Base-by-base conservation (phyloP, 2,888 invertebrate genomes). In the Pseudoips prasinana region DNA sequence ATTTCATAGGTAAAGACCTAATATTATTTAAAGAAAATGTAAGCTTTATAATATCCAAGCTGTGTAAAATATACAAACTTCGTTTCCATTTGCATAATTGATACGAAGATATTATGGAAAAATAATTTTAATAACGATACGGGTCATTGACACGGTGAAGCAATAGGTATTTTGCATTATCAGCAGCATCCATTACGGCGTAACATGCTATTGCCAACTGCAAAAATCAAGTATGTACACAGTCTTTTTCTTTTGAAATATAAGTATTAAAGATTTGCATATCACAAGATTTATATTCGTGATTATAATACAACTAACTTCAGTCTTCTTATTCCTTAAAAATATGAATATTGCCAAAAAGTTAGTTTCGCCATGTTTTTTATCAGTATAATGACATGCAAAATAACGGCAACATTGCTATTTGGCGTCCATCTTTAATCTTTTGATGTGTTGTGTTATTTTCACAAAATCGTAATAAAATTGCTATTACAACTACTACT, bases 351-450 rank as follows among this genome's bases (percentile, higher is more conserved):
- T 14, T 14, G 2, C 14, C 14, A 3, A 3, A 14, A 14, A 14
- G n/a, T 20, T 14, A 17, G 30, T 20, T 39, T 49, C 43, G 37
- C 29, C 19, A 27, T 39, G 54, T 46, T 39, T 46, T 39, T 59
- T 45, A 29, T 35, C 36, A 42, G 25, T 26, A 11, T 45, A 54
- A 62, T 64, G 61, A 61, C 58, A 67, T 65, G 68, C 67, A 59
- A 64, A 69, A 64, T 55, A 64, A 61, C 58, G 70, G 73, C 83
- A 85, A 84, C 80, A 80, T 72, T 58, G 72, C 67, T 73, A 81
- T 81, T 82, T 82, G 75, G 87, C 88, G 87, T 88, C 88, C 88
- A 88, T 88, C 87, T 87, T 87, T 84, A 75, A 73, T 80, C 74
- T 75, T 57, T 81, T 83, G 81, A 78, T 86, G 84, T 86, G 79